Conservation (phyloP, 2,888 invertebrate genomes). For the Julus scandinavius region DNA sequence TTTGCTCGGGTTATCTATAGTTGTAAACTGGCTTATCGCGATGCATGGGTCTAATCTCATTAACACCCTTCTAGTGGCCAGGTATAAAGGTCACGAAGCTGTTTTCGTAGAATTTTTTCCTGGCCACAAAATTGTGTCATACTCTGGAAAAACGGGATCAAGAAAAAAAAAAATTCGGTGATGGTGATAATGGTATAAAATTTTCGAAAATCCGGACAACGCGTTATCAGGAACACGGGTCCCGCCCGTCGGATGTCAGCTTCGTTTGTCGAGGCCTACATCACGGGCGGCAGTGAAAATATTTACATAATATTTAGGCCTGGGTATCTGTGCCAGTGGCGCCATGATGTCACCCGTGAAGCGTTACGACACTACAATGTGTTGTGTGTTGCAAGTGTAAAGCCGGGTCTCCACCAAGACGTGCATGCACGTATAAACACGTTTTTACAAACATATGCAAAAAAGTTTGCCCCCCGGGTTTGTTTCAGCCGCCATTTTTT, state of each 20-base stretch:
- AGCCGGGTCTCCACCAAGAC: no score
- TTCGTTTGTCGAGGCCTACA: background rate
- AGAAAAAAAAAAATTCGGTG: background rate
- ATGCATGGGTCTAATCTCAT: conserved; percentile 8
- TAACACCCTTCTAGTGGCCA: background rate
- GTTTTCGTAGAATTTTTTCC: background rate
- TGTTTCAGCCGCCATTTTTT: no score
- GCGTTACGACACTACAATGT: background rate
- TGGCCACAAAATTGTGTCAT: background rate
- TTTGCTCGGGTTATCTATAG: background rate
- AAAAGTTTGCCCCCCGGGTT: no score
- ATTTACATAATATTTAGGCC: conserved; percentile 33
- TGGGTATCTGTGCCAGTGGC: background rate
- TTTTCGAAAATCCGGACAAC: background rate
- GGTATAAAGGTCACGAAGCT: conserved; percentile 23
- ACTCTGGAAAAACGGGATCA: background rate
- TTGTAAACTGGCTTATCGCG: background rate
- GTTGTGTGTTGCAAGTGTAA: no score
- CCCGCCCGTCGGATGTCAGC: background rate
- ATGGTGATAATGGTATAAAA: background rate
- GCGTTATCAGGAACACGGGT: background rate
- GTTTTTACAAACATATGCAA: no score
- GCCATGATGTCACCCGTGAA: background rate
- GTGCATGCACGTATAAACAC: no score
- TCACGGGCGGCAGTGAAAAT: background rate